Evolutionary conservation across 2,888 invertebrate genomes (phyloP).

Genomic region (Rotaria macrura): DNA sequence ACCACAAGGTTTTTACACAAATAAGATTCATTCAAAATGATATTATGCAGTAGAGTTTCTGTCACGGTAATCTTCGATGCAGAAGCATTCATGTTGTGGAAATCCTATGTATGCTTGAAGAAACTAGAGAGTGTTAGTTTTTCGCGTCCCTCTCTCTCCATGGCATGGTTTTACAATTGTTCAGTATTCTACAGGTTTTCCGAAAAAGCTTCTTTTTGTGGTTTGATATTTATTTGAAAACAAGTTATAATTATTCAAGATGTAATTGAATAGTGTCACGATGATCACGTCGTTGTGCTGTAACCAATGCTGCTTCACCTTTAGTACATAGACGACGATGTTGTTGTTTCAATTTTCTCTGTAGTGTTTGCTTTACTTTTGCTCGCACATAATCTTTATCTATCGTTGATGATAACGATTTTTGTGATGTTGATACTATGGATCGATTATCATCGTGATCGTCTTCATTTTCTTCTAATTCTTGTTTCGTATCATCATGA

Average conservation of each 20-base stretch:
- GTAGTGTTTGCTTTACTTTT: conserved; percentile 25
- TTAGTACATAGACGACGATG: conserved; percentile 25
- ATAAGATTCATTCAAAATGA: too few relatives aligned
- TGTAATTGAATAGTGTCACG: conserved; percentile 26
- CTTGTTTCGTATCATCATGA: not conserved
- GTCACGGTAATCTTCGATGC: too few relatives aligned
- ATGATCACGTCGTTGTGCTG: conserved; percentile 26
- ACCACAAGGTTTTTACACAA: too few relatives aligned
- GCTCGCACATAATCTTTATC: conserved; percentile 23
- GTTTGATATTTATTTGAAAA: not conserved
- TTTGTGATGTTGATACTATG: not conserved
- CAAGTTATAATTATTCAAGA: not conserved
- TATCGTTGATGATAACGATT: conserved; percentile 22
- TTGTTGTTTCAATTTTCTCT: conserved; percentile 22
- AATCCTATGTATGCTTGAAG: too few relatives aligned
- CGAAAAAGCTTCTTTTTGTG: too few relatives aligned
- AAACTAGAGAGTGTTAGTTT: too few relatives aligned
- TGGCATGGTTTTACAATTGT: too few relatives aligned
- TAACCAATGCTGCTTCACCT: conserved; percentile 22
- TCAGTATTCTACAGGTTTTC: too few relatives aligned
- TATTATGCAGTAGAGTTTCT: too few relatives aligned
- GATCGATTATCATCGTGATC: conserved; percentile 22
- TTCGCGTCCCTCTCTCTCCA: too few relatives aligned
- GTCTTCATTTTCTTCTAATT: not conserved
- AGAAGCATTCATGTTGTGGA: too few relatives aligned